These are phyloP conservation scores for Actinernus sp. DNA, from an alignment of 92 coral and sea anemone species.

Conservation along the genomic window DNA sequence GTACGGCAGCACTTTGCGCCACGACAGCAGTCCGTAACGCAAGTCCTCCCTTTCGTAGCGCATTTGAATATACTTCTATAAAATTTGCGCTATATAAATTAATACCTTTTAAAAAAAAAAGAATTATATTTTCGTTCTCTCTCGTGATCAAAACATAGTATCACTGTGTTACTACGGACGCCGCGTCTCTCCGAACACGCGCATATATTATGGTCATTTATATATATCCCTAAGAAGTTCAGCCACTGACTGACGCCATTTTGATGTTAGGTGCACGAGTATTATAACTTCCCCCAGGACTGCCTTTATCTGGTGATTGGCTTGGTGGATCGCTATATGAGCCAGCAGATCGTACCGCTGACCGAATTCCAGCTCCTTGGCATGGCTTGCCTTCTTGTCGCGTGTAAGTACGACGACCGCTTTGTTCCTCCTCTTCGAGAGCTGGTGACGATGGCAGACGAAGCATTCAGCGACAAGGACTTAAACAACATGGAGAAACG, in stretches of 20 bases:
- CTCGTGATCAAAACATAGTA: too few species aligned
- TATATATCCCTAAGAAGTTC: too few species aligned
- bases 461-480: conserved; percentile 33
- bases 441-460: conserved; percentile 46
- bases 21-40: too few species aligned
- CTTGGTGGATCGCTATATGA: conserved; percentile 56
- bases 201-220: too few species aligned
- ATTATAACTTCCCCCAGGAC: conserved; percentile 60
- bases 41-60: too few species aligned
- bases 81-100: too few species aligned
- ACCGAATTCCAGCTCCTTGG: conserved; percentile 56
- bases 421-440: conserved; percentile 55
- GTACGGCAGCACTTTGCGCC: too few species aligned
- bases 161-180: too few species aligned
- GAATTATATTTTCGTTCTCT: too few species aligned
- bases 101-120: too few species aligned
- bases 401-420: conserved; percentile 72
- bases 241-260: neutral
- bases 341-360: conserved; percentile 37
- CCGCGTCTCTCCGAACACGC: too few species aligned
- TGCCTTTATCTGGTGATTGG: conserved; percentile 54
- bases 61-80: too few species aligned
- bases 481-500: conserved; percentile 48
- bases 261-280: conserved; percentile 49
- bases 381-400: conserved; percentile 47